Evolutionary conservation across 2,797 vertebrate genomes (phyloP).

Genomic region (Anisognathus igniventris): DNA sequence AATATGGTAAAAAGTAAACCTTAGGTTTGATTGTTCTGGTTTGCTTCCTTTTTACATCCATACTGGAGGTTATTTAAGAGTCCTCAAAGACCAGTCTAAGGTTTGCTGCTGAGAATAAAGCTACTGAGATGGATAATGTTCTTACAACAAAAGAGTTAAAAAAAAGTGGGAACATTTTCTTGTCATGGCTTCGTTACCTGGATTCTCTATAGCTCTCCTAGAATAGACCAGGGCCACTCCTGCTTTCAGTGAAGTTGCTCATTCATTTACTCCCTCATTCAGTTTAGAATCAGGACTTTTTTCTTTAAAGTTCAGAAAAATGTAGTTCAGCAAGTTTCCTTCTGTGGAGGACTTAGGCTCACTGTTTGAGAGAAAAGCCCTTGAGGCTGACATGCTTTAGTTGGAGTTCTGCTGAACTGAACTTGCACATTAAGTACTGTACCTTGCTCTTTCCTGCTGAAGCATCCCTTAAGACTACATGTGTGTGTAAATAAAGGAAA

Average conservation of each 20-base stretch:
- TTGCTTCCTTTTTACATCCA: not conserved
- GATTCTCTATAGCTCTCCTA: conserved; percentile 3
- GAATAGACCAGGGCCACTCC: not conserved
- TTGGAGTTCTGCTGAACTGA: conserved; percentile 43
- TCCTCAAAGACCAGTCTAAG: not conserved
- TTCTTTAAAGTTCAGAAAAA: conserved; percentile 49
- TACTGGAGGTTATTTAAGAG: not conserved
- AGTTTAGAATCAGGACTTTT: conserved; percentile 6
- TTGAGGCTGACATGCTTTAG: conserved; percentile 4
- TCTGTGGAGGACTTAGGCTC: conserved; percentile 31
- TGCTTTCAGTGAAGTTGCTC: conserved; percentile 24
- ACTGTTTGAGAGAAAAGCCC: conserved; percentile 31
- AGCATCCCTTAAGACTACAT: not conserved
- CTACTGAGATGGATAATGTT: not conserved
- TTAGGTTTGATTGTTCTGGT: not conserved
- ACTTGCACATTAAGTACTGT: conserved; percentile 16
- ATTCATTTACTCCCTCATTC: conserved; percentile 24
- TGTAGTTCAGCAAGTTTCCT: conserved; percentile 34
- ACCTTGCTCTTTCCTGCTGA: not conserved
- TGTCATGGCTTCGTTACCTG: not conserved
- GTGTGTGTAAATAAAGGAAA: not conserved
- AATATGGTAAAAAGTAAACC: conserved; percentile 4
- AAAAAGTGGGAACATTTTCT: not conserved
- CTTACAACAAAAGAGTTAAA: not conserved
- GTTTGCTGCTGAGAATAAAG: conserved; percentile 42